phyloP scores from a whole-genome alignment of 2,888 invertebrate genomes.

The Deilephila porcellus region DNA sequence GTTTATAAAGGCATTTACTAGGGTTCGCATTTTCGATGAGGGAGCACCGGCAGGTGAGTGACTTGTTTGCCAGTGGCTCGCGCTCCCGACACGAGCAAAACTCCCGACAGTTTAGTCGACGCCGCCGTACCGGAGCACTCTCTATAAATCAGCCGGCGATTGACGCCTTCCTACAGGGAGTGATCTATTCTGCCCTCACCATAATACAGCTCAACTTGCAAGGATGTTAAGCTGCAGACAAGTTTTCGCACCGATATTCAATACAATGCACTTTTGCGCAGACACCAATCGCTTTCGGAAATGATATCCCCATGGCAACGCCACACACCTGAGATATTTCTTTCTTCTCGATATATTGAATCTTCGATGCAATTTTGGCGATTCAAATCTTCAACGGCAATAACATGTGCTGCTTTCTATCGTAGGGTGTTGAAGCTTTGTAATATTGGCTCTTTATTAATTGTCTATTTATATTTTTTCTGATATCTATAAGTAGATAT shows the following conservation, averaged over 20 bases:
- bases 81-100: conserved; percentile 76
- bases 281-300: not conserved
- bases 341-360: conserved; percentile 1
- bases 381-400: conserved; percentile 1
- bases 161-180: conserved; percentile 83
- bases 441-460: no score
- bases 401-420: not conserved
- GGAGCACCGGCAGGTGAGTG: conserved; percentile 80
- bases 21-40: conserved; percentile 80
- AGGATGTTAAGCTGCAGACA: conserved; percentile 61
- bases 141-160: conserved; percentile 82
- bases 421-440: not conserved
- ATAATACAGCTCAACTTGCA: conserved; percentile 78
- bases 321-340: conserved; percentile 5
- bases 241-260: conserved; percentile 25
- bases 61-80: conserved; percentile 80
- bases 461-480: no score
- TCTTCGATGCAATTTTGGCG: not conserved
- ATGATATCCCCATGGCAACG: conserved; percentile 5
- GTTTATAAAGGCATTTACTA: conserved; percentile 81
- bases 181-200: conserved; percentile 80
- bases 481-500: no score
- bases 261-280: conserved; percentile 22
- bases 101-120: conserved; percentile 78
- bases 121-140: conserved; percentile 66